Percentiles rank a stretch among this genome's conserved stretches.
Conservation (phyloP, 2,113 vertebrate species). For the Rhinolophus ferrumequinum region DNA sequence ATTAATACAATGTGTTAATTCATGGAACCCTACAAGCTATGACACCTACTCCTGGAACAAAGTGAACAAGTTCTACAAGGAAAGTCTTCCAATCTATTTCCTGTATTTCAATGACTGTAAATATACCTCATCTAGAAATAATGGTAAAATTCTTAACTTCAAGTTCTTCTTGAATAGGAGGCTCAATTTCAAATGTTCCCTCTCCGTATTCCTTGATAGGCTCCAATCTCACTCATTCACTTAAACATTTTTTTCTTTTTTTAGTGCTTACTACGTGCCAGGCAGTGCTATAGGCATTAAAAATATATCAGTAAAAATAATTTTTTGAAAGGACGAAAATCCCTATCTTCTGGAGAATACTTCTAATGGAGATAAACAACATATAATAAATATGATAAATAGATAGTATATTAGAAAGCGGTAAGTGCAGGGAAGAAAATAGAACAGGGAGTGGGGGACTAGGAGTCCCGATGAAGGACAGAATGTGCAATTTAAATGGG, state of each 20-base stretch:
- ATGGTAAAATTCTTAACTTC: background rate
- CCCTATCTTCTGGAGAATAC: background rate
- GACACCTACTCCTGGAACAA: background rate
- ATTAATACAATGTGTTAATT: background rate
- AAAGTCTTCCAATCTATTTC: background rate
- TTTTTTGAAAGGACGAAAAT: background rate
- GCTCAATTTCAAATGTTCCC: background rate
- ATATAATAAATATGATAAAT: background rate
- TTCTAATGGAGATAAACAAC: background rate
- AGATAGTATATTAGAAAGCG: background rate
- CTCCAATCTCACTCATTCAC: background rate
- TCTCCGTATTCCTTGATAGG: background rate
- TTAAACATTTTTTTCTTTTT: background rate
- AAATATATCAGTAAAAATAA: background rate
- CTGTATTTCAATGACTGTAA: background rate
- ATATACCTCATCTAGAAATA: background rate
- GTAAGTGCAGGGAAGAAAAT: background rate
- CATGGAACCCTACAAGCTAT: background rate
- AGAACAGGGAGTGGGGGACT: background rate
- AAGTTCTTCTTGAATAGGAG: background rate
- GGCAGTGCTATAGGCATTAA: background rate
- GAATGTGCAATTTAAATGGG: background rate
- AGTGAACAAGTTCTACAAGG: background rate
- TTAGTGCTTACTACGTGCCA: background rate
- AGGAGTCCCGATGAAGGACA: background rate